Evolutionary conservation across 2,888 invertebrate genomes (phyloP).

Genomic region (Tridacna crocea): DNA sequence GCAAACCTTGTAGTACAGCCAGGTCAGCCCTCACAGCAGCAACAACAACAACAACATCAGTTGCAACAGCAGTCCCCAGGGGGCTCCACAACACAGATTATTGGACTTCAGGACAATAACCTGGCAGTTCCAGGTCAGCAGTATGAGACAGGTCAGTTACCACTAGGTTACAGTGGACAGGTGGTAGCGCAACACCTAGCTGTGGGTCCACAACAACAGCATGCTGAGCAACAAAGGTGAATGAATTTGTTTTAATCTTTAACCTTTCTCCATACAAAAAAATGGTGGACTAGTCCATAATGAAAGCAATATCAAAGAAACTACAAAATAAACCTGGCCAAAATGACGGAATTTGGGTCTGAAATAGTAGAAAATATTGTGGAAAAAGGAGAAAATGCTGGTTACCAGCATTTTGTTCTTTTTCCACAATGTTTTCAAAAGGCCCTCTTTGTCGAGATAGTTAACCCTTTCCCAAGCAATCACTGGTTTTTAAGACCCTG

Average conservation of each 20-base stretch:
- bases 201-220: slow-evolving; percentile 22
- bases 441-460: background rate
- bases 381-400: background rate
- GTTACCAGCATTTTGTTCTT: background rate
- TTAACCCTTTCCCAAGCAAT: no score
- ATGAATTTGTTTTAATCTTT: background rate
- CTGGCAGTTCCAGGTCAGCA: slow-evolving; percentile 11
- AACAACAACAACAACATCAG: slow-evolving; percentile 14
- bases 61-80: slow-evolving; percentile 10
- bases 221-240: slow-evolving; percentile 20
- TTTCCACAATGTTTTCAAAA: background rate
- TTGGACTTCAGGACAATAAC: slow-evolving; percentile 19
- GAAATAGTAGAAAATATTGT: background rate
- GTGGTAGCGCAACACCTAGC: slow-evolving; percentile 14
- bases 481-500: no score
- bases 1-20: slow-evolving; percentile 78
- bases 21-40: slow-evolving; percentile 62
- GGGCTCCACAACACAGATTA: slow-evolving; percentile 12
- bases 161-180: slow-evolving; percentile 7
- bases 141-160: slow-evolving; percentile 9
- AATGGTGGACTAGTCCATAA: background rate
- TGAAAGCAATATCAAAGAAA: background rate
- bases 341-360: background rate
- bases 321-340: background rate
- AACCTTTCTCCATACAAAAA: background rate